phyloP scores from a whole-genome alignment of 2,888 invertebrate genomes.

The Hydroisotoma schaefferi region DNA sequence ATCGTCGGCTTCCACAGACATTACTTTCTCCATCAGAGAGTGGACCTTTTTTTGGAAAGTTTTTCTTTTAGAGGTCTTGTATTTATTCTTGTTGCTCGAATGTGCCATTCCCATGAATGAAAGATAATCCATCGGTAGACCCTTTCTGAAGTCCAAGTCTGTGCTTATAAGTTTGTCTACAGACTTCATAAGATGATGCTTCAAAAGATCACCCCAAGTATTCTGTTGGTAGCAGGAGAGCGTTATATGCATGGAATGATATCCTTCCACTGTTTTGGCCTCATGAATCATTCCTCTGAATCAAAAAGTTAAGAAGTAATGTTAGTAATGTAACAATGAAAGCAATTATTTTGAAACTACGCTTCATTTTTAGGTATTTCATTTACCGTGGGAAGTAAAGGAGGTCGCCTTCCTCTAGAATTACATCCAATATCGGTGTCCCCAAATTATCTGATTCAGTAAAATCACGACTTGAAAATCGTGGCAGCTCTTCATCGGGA shows the following conservation, averaged over 20 bases:
- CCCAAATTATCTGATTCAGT: conserved; percentile 66
- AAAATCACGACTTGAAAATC: conserved; percentile 78
- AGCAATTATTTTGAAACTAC: background rate
- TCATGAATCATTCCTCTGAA: conserved; percentile 76
- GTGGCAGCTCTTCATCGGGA: conserved; percentile 68
- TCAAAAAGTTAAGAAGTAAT: background rate
- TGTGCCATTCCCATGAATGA: conserved; percentile 70
- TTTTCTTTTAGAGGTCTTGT: conserved; percentile 31
- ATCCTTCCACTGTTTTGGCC: conserved; percentile 70
- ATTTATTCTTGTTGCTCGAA: conserved; percentile 55
- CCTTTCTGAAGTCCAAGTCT: conserved; percentile 65
- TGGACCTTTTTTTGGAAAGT: conserved; percentile 58
- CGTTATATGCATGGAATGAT: conserved; percentile 91
- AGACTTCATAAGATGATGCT: conserved; percentile 71
- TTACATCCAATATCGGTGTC: conserved; percentile 71
- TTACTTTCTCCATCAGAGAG: conserved; percentile 60
- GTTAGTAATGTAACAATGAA: background rate
- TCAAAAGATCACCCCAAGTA: conserved; percentile 83
- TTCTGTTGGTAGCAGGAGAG: conserved; percentile 88
- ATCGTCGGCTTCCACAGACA: conserved; percentile 48
- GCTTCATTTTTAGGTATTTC: conserved; percentile 50
- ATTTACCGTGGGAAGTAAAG: conserved; percentile 77
- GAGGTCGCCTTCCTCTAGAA: conserved; percentile 80
- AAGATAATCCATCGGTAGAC: conserved; percentile 75
- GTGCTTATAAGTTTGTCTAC: conserved; percentile 67